Conservation (phyloP, 2,888 invertebrate genomes). For the Amphipoea lucens region DNA sequence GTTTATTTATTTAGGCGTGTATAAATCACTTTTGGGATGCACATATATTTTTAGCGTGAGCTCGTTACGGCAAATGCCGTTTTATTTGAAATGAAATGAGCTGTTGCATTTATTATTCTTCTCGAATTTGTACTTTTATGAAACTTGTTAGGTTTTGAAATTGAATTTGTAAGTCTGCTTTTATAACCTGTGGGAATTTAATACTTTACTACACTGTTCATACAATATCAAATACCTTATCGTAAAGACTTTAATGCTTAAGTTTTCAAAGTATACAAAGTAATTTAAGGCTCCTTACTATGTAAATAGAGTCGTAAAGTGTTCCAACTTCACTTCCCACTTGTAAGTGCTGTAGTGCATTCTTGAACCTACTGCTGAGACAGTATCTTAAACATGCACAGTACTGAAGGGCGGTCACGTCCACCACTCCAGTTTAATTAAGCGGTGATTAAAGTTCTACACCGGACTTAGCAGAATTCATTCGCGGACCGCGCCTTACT, state of each 20-base stretch:
- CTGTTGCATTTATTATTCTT: conserved; percentile 43
- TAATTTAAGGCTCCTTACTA: conserved; percentile 36
- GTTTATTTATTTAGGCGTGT: conserved; percentile 71
- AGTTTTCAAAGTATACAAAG: conserved; percentile 31
- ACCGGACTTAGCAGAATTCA: conserved; percentile 72
- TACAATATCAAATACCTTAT: conserved; percentile 7
- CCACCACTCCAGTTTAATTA: conserved; percentile 81
- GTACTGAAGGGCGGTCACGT: conserved; percentile 76
- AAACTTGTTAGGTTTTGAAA: conserved; percentile 26
- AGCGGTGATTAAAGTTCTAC: conserved; percentile 81
- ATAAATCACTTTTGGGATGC: conserved; percentile 67
- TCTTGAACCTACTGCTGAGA: conserved; percentile 61
- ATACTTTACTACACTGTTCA: background rate
- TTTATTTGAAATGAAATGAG: conserved; percentile 51
- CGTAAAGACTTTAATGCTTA: conserved; percentile 8
- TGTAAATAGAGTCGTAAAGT: conserved; percentile 44
- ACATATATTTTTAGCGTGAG: conserved; percentile 57
- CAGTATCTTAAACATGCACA: conserved; percentile 72
- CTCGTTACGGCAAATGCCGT: conserved; percentile 52
- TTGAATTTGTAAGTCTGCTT: conserved; percentile 6
- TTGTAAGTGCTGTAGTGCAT: conserved; percentile 53
- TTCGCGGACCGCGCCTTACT: conserved; percentile 63
- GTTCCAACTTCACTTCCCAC: conserved; percentile 39
- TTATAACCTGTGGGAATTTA: background rate
- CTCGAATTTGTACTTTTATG: conserved; percentile 18